Conservation (phyloP, 2,113 vertebrate species). For the Microcebus tavaratra region DNA sequence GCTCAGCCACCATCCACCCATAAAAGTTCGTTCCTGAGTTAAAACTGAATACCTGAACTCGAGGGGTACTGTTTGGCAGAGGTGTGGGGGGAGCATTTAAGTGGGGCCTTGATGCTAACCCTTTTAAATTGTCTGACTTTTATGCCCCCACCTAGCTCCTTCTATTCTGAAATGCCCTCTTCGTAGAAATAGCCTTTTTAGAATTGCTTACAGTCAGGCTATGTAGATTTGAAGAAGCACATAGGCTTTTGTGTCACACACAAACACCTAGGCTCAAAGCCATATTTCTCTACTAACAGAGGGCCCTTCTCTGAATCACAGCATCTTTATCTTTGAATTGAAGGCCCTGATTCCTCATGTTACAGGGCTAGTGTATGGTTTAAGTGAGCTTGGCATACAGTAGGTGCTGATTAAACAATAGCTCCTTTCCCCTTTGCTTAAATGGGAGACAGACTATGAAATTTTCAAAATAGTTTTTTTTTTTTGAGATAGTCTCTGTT, state of each 20-base stretch:
- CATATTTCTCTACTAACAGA: background rate
- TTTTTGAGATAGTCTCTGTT: background rate
- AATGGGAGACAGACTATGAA: background rate
- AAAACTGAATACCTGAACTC: background rate
- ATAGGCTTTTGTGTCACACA: background rate
- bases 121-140: conserved; percentile 6
- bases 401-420: background rate
- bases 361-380: background rate
- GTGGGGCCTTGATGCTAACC: background rate
- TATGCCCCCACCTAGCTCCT: background rate
- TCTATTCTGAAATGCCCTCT: background rate
- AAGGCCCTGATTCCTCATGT: background rate
- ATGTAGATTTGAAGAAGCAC: background rate
- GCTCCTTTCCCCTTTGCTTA: background rate
- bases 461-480: background rate
- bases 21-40: background rate
- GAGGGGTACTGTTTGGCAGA: background rate
- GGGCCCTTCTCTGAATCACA: background rate
- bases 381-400: background rate
- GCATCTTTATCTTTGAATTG: background rate
- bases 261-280: background rate
- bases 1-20: background rate
- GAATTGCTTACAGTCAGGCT: background rate
- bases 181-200: background rate
- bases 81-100: background rate